Conservation (phyloP, 1,140 invertebrate genomes). For the Meteorus sp. region DNA sequence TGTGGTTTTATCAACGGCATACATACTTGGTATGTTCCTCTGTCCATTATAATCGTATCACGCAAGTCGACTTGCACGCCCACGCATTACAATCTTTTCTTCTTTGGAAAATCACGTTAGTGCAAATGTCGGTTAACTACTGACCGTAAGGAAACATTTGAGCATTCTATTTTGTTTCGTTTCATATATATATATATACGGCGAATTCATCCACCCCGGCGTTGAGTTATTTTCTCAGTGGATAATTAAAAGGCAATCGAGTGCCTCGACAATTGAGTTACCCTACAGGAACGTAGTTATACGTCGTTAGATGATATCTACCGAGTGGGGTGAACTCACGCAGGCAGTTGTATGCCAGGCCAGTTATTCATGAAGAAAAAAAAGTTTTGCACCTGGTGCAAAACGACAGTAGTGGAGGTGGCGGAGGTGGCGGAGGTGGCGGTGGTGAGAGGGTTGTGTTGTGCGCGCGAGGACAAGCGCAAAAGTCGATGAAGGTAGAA, state of each 20-base stretch:
- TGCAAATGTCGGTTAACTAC: conserved; percentile 1
- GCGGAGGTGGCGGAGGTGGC: too few species aligned
- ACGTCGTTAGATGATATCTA: conserved; percentile 8
- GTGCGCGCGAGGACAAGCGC: not conserved
- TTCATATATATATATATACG: too few species aligned
- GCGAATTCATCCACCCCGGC: too few species aligned
- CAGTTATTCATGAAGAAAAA: conserved; percentile 14
- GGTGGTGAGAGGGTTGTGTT: too few species aligned
- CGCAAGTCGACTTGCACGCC: not conserved
- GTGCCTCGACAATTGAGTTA: not conserved
- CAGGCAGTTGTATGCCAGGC: not conserved
- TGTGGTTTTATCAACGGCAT: too few species aligned
- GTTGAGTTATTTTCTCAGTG: not conserved
- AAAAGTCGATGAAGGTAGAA: conserved; percentile 13
- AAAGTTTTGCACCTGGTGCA: conserved; percentile 13
- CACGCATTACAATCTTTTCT: not conserved
- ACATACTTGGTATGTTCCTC: not conserved
- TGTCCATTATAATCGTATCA: not conserved
- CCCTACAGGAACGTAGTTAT: conserved; percentile 3
- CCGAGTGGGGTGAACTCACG: not conserved
- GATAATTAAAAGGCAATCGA: conserved; percentile 1
- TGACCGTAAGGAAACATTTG: too few species aligned
- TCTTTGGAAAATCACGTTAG: not conserved
- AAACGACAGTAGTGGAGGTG: too few species aligned
- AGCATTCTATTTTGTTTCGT: too few species aligned